phyloP scores from a whole-genome alignment of 2,113 vertebrate genomes.

The Dolichotis patagonum region DNA sequence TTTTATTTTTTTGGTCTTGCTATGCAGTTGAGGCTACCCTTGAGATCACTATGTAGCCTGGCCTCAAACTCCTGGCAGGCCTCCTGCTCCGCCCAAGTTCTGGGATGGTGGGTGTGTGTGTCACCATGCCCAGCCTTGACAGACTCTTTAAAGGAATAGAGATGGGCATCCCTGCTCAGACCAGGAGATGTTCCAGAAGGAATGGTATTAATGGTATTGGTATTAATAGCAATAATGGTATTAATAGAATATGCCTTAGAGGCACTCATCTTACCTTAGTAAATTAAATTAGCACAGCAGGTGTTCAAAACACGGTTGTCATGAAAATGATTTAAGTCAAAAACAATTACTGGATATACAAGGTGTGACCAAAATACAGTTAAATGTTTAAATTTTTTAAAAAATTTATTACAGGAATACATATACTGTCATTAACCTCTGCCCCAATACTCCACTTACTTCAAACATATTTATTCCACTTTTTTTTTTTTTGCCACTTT shows the following conservation, averaged over 20 bases:
- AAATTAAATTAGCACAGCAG: neutral
- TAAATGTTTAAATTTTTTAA: neutral
- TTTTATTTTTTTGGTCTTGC: neutral
- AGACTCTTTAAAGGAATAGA: neutral
- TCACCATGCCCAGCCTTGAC: neutral
- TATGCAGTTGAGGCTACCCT: neutral
- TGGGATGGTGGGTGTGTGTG: neutral
- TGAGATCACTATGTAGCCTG: neutral
- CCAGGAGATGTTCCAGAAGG: neutral
- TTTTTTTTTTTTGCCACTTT: neutral
- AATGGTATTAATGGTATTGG: too few species aligned
- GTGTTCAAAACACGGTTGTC: conserved; percentile 28
- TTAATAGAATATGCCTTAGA: neutral
- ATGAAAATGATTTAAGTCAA: conserved; percentile 29
- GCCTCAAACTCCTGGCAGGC: neutral
- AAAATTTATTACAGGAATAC: neutral
- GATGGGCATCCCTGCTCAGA: neutral
- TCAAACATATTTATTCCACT: neutral
- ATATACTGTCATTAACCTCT: neutral
- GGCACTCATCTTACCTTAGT: neutral
- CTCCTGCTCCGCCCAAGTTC: neutral
- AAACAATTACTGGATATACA: neutral
- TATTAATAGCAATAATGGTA: too few species aligned
- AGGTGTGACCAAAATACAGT: neutral
- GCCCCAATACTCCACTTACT: neutral